phyloP scores from a whole-genome alignment of 1,140 invertebrate species.

The Drosophila mauritiana region DNA sequence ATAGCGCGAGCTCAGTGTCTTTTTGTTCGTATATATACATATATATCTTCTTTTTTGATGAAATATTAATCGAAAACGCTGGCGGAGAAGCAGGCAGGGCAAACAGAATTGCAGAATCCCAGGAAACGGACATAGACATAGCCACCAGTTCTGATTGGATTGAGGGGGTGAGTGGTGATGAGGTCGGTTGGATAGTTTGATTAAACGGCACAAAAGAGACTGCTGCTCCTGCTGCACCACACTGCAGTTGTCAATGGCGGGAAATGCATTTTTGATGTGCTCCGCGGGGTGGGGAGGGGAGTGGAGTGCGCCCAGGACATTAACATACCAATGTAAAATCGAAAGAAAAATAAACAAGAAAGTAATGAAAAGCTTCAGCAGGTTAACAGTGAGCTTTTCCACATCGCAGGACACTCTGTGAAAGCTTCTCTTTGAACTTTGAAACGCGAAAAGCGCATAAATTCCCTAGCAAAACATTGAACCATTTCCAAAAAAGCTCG shows the following conservation, averaged over 20 bases:
- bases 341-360: neutral
- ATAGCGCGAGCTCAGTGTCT: neutral
- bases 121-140: conserved; percentile 10
- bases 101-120: conserved; percentile 23
- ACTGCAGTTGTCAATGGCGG: conserved; percentile 31
- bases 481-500: neutral
- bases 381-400: neutral
- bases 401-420: neutral
- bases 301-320: neutral
- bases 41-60: conserved; percentile 41
- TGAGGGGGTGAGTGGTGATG: neutral
- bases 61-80: conserved; percentile 57
- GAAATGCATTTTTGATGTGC: conserved; percentile 55
- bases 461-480: neutral
- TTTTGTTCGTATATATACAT: conserved; percentile 1
- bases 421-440: neutral
- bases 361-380: neutral
- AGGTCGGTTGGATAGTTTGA: neutral
- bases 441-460: neutral
- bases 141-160: conserved; percentile 6
- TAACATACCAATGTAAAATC: neutral
- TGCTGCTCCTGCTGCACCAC: neutral
- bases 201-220: conserved; percentile 20
- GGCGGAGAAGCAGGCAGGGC: conserved; percentile 27
- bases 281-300: neutral